Evolutionary conservation across 2,797 vertebrate species (phyloP).

Genomic region (Aselliscus stoliczkanus): DNA sequence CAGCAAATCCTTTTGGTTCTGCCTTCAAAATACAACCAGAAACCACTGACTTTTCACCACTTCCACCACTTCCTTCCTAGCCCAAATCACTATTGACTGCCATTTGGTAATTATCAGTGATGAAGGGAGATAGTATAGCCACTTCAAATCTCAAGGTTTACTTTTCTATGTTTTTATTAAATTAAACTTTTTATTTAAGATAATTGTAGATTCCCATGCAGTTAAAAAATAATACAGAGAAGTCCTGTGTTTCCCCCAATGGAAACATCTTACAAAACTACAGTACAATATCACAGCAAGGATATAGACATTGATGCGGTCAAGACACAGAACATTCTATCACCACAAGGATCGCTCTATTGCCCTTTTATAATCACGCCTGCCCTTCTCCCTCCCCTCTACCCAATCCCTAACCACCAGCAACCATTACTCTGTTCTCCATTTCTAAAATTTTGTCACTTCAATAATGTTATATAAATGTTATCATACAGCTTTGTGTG

Average conservation of each 20-base stretch:
- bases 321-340: not conserved
- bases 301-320: not conserved
- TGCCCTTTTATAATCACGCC: not conserved
- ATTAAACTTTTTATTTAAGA: slow-evolving; percentile 21
- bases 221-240: slow-evolving; percentile 3
- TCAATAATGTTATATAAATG: slow-evolving; percentile 38
- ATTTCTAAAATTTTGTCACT: slow-evolving; percentile 25
- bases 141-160: not conserved
- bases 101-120: not conserved
- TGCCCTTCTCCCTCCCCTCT: not conserved
- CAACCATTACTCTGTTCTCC: not conserved
- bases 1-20: not conserved
- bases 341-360: not conserved
- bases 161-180: not conserved
- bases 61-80: not conserved
- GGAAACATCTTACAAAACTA: slow-evolving; percentile 26
- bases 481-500: not conserved
- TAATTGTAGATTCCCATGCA: not conserved
- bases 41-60: not conserved
- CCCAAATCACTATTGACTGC: not conserved
- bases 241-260: not conserved
- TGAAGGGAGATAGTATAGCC: not conserved
- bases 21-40: slow-evolving; percentile 7
- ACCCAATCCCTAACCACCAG: not conserved
- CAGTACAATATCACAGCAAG: not conserved